Evolutionary conservation across 2,797 vertebrate species (phyloP).

Genomic region (Emydoidea blandingii): DNA sequence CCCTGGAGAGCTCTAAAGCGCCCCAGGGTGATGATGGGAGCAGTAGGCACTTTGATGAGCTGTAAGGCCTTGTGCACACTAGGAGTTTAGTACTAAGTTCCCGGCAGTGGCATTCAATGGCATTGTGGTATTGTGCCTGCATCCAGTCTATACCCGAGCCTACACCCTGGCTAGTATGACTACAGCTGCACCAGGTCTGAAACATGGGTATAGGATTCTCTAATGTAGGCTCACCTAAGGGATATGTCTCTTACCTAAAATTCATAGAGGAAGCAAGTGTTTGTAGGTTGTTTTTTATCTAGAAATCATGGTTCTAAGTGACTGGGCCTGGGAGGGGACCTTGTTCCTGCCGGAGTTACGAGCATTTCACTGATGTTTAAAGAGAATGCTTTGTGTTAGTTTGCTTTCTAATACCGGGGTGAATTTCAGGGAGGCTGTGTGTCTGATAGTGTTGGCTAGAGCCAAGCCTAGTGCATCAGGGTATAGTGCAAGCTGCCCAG

Average conservation of each 20-base stretch:
- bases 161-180: too few species aligned
- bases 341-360: not conserved
- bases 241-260: not conserved
- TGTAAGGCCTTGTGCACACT: accelerated
- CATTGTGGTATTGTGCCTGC: not conserved
- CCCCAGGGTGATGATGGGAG: accelerated
- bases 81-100: accelerated
- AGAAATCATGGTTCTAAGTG: not conserved
- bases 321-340: not conserved
- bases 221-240: accelerated
- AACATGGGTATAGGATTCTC: not conserved
- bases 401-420: not conserved
- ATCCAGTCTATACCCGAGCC: accelerated
- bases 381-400: accelerated
- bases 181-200: not conserved
- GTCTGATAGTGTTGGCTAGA: not conserved
- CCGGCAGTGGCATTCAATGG: not conserved
- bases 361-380: not conserved
- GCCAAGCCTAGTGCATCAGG: too few species aligned
- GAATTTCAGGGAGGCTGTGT: not conserved
- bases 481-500: accelerated
- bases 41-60: accelerated
- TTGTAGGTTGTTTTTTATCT: not conserved
- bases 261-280: not conserved
- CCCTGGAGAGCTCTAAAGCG: accelerated